Conservation (phyloP, 2,888 invertebrate species). For the Dorcus parallelipipedus region DNA sequence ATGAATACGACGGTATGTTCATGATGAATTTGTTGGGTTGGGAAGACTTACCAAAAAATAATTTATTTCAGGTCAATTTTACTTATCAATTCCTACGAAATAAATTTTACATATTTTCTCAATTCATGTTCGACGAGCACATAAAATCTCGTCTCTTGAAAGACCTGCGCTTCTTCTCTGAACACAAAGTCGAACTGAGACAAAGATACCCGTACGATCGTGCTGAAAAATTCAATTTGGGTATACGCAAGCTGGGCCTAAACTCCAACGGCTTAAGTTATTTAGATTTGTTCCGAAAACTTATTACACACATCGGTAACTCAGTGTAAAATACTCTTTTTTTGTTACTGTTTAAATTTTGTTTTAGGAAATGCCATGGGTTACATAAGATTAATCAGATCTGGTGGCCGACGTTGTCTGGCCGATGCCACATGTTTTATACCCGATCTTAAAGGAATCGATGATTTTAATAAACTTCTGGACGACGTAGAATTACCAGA, state of each 20-base stretch:
- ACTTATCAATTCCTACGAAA: constrained; percentile 91
- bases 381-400: constrained; percentile 89
- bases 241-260: constrained; percentile 82
- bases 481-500: constrained; percentile 58
- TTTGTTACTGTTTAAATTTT: constrained; percentile 8
- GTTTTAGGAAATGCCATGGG: constrained; percentile 86
- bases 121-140: constrained; percentile 96
- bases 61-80: constrained; percentile 62
- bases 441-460: constrained; percentile 67
- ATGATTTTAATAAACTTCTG: constrained; percentile 59
- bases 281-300: constrained; percentile 86
- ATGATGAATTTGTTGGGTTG: not conserved
- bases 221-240: constrained; percentile 91
- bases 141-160: constrained; percentile 92
- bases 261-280: constrained; percentile 81
- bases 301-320: constrained; percentile 88
- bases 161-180: constrained; percentile 79
- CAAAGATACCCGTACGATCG: constrained; percentile 81
- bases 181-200: constrained; percentile 62
- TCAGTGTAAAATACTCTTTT: not conserved
- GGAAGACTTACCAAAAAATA: not conserved
- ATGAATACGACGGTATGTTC: constrained; percentile 82
- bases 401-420: constrained; percentile 90
- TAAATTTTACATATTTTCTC: constrained; percentile 92
- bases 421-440: constrained; percentile 88